A percentile compares a stretch with the other conserved stretches of the same genome.
Conservation (phyloP, 2,113 vertebrate genomes). For the Rhabdornis inornatus region DNA sequence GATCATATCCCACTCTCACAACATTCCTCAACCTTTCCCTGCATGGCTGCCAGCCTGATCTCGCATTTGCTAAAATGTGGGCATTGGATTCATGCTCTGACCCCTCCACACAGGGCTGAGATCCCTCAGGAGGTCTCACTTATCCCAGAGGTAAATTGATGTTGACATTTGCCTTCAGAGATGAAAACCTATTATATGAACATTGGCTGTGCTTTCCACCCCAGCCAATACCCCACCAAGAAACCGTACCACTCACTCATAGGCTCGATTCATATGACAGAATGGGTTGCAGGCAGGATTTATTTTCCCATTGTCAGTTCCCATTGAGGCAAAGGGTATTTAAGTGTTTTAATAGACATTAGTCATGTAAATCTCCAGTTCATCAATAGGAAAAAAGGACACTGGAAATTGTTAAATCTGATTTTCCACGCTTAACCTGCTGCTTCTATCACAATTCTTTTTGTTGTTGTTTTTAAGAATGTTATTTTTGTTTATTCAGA, state of each 20-base stretch:
- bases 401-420: slow-evolving; percentile 29
- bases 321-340: slow-evolving; percentile 20
- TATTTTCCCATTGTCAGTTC: neutral
- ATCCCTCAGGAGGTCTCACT: slow-evolving; percentile 20
- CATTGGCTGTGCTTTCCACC: neutral
- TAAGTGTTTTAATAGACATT: slow-evolving; percentile 43
- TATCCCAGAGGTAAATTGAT: slow-evolving; percentile 24
- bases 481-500: slow-evolving; percentile 21
- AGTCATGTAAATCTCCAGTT: slow-evolving; percentile 18
- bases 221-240: neutral
- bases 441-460: neutral
- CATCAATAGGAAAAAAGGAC: slow-evolving; percentile 5
- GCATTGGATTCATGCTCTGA: neutral
- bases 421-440: slow-evolving; percentile 14
- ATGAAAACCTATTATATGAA: slow-evolving; percentile 25
- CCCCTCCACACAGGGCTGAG: neutral
- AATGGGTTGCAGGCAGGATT: slow-evolving; percentile 24
- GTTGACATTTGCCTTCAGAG: slow-evolving; percentile 45
- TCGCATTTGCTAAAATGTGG: neutral
- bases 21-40: neutral
- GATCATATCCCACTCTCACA: neutral
- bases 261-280: neutral
- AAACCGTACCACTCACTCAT: neutral
- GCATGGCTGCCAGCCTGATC: neutral
- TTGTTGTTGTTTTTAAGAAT: neutral